Evolutionary conservation across 2,113 vertebrate species (phyloP), one percentile per base, ranked within the genome.

Genomic region (Silurus glanis): DNA sequence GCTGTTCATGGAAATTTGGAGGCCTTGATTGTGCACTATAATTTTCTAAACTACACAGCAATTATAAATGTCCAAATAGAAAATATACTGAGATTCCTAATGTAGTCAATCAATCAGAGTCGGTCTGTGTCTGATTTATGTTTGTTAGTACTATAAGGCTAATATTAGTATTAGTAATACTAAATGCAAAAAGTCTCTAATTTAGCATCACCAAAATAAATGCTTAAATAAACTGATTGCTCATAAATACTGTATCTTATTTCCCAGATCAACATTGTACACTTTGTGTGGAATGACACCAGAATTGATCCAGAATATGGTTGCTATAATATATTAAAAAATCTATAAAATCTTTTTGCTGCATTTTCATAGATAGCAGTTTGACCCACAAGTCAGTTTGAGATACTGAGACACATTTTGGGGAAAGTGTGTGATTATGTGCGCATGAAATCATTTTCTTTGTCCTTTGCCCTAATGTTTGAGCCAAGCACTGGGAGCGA

Each of bases 381-480:
- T 13, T 51, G 8, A 49, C 8, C 49, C 7, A 23, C 45, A 49
- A 56, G 75, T 49, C 75, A 78, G 75, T 56, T 8, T 56, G n/a
- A 78, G 51, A 53, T n/a, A n/a, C 13, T 55, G 51, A 19, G 9
- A 45, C 8, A 21, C 17, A 49, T 12, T 53, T n/a, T 55, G 25
- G 9, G 6, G 5, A 14, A 79, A 58, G 2, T 28, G 0, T 56
- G n/a, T 14, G 53, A 56, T 79, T 28, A 56, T 1, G n/a, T 16
- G 23, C 17, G 12, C 37, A 19, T 51, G 45, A 45, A 49, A 23
- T 47, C 19, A 49, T 71, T 0, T 61, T 37, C 4, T 61, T 61
- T 45, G 7, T 45, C 78, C 28, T 80, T 81, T 47, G n/a, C 12
- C 3, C 16, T 86, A 2, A 23, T 59, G 86, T 90, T 71, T 59